Evolutionary conservation across 1,140 invertebrate genomes (phyloP).

Genomic region (Brachionus rotundiformis): DNA sequence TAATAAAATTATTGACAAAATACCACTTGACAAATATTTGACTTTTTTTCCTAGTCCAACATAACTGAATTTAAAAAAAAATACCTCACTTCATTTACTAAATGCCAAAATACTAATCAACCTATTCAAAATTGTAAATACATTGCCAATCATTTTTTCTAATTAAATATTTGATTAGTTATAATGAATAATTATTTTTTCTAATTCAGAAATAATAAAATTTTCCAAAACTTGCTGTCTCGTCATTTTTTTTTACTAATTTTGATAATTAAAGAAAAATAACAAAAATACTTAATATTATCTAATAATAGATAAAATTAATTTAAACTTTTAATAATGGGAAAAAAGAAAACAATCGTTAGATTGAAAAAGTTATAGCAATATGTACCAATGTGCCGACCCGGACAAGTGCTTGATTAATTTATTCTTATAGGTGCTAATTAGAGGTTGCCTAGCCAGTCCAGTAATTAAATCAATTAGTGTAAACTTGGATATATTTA

Average conservation of each 20-base stretch:
- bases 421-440: not conserved
- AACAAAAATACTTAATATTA: no score
- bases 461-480: not conserved
- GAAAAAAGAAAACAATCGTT: no score
- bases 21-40: slow-evolving; percentile 38
- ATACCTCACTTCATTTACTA: not conserved
- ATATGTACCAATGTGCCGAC: not conserved
- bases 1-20: slow-evolving; percentile 30
- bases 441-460: not conserved
- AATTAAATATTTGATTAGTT: not conserved
- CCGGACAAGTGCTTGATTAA: not conserved
- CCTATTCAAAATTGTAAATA: not conserved
- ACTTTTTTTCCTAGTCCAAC: not conserved
- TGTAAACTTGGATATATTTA: not conserved
- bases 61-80: not conserved
- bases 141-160: not conserved
- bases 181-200: not conserved
- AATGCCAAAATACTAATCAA: slow-evolving; percentile 1
- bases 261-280: no score
- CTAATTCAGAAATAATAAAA: not conserved
- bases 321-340: not conserved
- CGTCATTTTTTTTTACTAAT: no score
- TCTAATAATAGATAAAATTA: not conserved
- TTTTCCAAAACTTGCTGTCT: no score
- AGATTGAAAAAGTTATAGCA: not conserved